phyloP scores from a whole-genome alignment of 2,113 vertebrate species.

The Motacilla tschutschensis region DNA sequence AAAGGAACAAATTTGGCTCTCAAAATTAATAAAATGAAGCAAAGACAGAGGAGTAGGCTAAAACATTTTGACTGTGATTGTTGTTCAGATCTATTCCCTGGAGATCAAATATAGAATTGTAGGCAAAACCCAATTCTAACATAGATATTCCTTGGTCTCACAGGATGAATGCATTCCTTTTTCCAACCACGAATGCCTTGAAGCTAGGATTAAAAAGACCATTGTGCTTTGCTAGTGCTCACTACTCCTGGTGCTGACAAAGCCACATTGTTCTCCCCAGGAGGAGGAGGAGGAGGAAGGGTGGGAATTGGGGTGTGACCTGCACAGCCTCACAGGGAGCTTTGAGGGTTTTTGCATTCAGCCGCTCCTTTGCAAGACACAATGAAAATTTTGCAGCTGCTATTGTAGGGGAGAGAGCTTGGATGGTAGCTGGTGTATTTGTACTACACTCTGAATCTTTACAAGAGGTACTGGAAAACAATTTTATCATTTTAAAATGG shows the following conservation, averaged over 20 bases:
- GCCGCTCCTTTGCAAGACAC: neutral
- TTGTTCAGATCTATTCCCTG: neutral
- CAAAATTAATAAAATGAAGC: neutral
- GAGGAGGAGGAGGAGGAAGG: conserved; percentile 8
- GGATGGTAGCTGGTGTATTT: neutral
- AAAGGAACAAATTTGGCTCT: neutral
- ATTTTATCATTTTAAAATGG: neutral
- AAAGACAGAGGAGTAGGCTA: neutral
- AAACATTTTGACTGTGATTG: neutral
- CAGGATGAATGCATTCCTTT: conserved; percentile 28
- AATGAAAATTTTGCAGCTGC: neutral
- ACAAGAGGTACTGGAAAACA: neutral
- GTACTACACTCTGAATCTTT: neutral
- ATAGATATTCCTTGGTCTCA: neutral
- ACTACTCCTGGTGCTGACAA: conserved; percentile 11
- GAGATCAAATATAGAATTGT: neutral
- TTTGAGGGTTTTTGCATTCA: neutral
- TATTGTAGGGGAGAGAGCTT: neutral
- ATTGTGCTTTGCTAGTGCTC: conserved; percentile 10
- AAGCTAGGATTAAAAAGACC: conserved; percentile 23
- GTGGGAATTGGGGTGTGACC: neutral
- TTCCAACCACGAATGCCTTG: conserved; percentile 19
- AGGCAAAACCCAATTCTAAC: conserved; percentile 9
- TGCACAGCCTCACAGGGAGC: neutral
- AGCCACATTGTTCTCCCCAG: conserved; percentile 3